Conservation (phyloP, 2,888 invertebrate species). For the Fabriciana adippe region DNA sequence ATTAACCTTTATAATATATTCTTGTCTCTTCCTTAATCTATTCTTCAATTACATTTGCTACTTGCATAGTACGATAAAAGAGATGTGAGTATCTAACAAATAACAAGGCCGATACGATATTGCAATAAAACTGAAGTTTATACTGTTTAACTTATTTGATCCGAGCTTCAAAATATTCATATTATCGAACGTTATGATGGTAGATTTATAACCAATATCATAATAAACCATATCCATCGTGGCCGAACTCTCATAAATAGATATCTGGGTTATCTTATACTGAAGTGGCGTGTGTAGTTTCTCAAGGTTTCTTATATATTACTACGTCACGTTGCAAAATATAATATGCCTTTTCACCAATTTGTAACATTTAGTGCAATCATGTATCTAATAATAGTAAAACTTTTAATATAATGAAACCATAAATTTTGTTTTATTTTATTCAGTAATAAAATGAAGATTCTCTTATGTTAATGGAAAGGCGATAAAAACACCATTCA, state of each 20-base stretch:
- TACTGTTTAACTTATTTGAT: slow-evolving; percentile 24
- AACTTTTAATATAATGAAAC: neutral
- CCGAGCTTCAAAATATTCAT: slow-evolving; percentile 33
- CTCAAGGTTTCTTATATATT: slow-evolving; percentile 15
- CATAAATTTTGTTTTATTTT: slow-evolving; percentile 33
- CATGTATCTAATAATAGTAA: neutral
- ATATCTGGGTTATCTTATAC: slow-evolving; percentile 37
- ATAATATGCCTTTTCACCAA: neutral
- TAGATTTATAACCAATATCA: slow-evolving; percentile 35
- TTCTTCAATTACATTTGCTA: slow-evolving; percentile 4
- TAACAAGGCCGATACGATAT: slow-evolving; percentile 5
- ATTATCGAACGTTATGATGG: slow-evolving; percentile 32
- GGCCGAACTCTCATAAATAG: slow-evolving; percentile 35
- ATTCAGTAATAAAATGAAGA: slow-evolving; percentile 51
- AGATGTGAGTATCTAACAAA: neutral
- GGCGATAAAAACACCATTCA: slow-evolving; percentile 54
- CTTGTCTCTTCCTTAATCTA: neutral
- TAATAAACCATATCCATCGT: slow-evolving; percentile 37
- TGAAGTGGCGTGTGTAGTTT: slow-evolving; percentile 24
- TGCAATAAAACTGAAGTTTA: slow-evolving; percentile 44
- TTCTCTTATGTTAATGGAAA: slow-evolving; percentile 48
- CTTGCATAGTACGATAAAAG: neutral
- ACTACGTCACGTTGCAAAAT: slow-evolving; percentile 4
- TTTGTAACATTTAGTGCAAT: neutral
- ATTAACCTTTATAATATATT: too few relatives aligned